Evolutionary conservation across 2,888 invertebrate species (phyloP).

Genomic region (Heliconius sara): DNA sequence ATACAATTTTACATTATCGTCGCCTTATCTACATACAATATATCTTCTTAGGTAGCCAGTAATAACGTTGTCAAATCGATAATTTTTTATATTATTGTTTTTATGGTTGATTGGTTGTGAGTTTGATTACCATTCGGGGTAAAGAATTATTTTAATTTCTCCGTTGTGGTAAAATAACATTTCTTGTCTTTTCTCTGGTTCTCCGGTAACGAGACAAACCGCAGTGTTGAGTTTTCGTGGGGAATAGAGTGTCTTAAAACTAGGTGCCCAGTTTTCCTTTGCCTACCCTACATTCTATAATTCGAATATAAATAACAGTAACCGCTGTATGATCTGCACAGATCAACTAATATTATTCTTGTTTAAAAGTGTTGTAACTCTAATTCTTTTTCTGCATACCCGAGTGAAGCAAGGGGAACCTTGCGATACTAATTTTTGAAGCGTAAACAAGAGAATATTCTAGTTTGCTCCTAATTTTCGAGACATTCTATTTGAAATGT

Average conservation of each 20-base stretch:
- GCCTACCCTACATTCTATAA: too few relatives aligned
- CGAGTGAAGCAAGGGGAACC: too few relatives aligned
- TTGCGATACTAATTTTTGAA: too few relatives aligned
- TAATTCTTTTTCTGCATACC: background rate
- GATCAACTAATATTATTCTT: background rate
- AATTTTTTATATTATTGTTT: background rate
- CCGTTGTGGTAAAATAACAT: too few relatives aligned
- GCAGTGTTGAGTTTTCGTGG: too few relatives aligned
- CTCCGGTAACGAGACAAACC: too few relatives aligned
- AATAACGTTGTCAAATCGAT: background rate
- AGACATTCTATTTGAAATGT: too few relatives aligned
- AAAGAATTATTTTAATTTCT: background rate
- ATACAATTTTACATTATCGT: background rate
- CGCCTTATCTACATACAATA: constrained; percentile 1
- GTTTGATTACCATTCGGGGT: background rate
- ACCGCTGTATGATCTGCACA: background rate
- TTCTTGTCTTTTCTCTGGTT: too few relatives aligned
- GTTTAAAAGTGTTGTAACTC: background rate
- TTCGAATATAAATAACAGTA: background rate
- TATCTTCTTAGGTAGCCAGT: background rate
- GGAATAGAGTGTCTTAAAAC: too few relatives aligned
- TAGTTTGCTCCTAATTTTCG: too few relatives aligned
- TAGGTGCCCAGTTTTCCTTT: too few relatives aligned
- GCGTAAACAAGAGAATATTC: too few relatives aligned
- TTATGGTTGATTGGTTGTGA: background rate